Evolutionary conservation across 1,140 invertebrate species (phyloP).

Genomic region (Manduca sexta): DNA sequence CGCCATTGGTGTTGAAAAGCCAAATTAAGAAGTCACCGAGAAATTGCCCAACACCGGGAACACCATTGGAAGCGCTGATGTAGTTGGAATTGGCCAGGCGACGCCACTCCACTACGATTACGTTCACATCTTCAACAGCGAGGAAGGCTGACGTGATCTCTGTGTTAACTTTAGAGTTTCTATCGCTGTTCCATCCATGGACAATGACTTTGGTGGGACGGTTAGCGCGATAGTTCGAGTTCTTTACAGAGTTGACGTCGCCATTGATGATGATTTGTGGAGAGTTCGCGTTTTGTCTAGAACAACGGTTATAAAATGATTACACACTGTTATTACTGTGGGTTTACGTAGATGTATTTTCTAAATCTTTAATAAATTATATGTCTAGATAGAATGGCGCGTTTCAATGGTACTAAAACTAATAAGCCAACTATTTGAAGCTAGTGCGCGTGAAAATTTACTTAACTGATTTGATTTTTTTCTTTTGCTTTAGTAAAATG

Average conservation of each 20-base stretch:
- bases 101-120: constrained; percentile 70
- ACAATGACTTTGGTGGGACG: constrained; percentile 36
- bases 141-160: constrained; percentile 56
- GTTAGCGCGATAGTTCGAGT: constrained; percentile 33
- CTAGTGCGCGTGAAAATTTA: too few species aligned
- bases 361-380: too few species aligned
- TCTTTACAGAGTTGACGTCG: constrained; percentile 29
- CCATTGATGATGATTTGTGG: constrained; percentile 28
- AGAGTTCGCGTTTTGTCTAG: constrained; percentile 32
- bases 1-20: constrained; percentile 45
- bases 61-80: constrained; percentile 61
- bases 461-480: too few species aligned
- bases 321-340: too few species aligned
- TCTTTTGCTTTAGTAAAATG: too few species aligned
- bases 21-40: constrained; percentile 72
- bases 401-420: too few species aligned
- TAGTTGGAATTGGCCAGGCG: constrained; percentile 39
- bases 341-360: too few species aligned
- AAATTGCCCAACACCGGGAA: constrained; percentile 69
- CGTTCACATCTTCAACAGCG: constrained; percentile 63
- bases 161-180: constrained; percentile 30
- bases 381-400: too few species aligned
- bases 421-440: too few species aligned
- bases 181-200: constrained; percentile 51
- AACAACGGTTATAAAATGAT: constrained; percentile 7